These are phyloP conservation scores for Spizaetus ornatus DNA, from an alignment of 2,113 vertebrate genomes.

Conservation along the genomic window DNA sequence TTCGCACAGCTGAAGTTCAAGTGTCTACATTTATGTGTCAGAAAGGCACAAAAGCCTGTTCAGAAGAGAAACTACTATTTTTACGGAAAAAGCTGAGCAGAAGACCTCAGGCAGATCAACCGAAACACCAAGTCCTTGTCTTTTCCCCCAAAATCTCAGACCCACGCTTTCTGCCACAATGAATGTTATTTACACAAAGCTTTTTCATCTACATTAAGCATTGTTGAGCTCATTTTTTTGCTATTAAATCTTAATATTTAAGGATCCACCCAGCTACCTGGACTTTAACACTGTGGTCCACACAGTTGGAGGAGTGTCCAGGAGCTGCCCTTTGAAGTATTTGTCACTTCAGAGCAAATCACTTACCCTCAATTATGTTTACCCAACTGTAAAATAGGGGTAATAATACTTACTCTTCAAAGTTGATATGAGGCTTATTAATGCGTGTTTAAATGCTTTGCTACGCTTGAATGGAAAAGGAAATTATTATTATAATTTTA, in stretches of 20 bases:
- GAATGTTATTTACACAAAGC: not conserved
- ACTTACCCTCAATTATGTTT: not conserved
- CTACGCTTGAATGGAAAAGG: constrained; percentile 22
- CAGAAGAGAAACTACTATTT: not conserved
- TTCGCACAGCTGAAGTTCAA: not conserved
- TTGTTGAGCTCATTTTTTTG: not conserved
- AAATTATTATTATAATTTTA: constrained; percentile 35
- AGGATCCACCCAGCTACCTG: not conserved
- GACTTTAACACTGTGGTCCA: not conserved
- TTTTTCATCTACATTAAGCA: not conserved
- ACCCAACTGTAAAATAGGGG: not conserved
- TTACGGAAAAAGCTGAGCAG: not conserved
- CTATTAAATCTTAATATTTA: not conserved
- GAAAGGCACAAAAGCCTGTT: not conserved
- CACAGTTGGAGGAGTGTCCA: not conserved
- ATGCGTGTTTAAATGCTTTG: constrained; percentile 24
- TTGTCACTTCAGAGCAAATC: not conserved
- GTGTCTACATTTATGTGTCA: not conserved
- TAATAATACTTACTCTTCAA: constrained; percentile 10
- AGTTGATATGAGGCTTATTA: constrained; percentile 20
- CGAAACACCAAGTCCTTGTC: not conserved
- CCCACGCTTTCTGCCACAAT: not conserved
- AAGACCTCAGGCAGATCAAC: not conserved
- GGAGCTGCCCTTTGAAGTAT: not conserved
- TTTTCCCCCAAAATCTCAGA: not conserved